Conservation (phyloP, 2,113 vertebrate species). For the Cebidichthys violaceus region DNA sequence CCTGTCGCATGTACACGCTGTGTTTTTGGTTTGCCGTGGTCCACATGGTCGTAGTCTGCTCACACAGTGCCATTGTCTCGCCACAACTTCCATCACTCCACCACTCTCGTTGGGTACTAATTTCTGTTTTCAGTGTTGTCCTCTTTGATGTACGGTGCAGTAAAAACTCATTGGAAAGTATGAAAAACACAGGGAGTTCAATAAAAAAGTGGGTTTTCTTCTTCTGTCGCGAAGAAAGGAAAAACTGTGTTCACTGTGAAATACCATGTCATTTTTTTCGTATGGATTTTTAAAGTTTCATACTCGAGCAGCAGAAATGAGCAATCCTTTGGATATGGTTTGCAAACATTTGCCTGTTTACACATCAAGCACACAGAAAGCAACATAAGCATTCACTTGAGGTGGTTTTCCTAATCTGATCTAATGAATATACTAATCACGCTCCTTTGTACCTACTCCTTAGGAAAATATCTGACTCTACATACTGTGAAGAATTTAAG, state of each 20-base stretch:
- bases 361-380: too few relatives aligned
- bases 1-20: not conserved
- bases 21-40: conserved; percentile 7
- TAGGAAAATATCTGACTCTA: too few relatives aligned
- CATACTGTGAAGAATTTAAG: too few relatives aligned
- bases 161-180: conserved; percentile 17
- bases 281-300: too few relatives aligned
- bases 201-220: conserved; percentile 32
- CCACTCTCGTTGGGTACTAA: conserved; percentile 42
- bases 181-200: conserved; percentile 18
- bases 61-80: conserved; percentile 60
- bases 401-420: too few relatives aligned
- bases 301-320: too few relatives aligned
- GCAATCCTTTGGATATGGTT: too few relatives aligned
- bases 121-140: conserved; percentile 25
- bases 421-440: too few relatives aligned
- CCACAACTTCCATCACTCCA: conserved; percentile 1
- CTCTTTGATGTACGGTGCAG: conserved; percentile 14
- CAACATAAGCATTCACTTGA: too few relatives aligned
- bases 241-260: not conserved
- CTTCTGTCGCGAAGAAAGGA: not conserved
- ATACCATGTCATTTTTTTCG: too few relatives aligned
- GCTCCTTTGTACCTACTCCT: too few relatives aligned
- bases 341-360: too few relatives aligned
- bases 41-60: conserved; percentile 2